Evolutionary conservation across 2,797 vertebrate genomes (phyloP).

Genomic region (Peromyscus nudipes): DNA sequence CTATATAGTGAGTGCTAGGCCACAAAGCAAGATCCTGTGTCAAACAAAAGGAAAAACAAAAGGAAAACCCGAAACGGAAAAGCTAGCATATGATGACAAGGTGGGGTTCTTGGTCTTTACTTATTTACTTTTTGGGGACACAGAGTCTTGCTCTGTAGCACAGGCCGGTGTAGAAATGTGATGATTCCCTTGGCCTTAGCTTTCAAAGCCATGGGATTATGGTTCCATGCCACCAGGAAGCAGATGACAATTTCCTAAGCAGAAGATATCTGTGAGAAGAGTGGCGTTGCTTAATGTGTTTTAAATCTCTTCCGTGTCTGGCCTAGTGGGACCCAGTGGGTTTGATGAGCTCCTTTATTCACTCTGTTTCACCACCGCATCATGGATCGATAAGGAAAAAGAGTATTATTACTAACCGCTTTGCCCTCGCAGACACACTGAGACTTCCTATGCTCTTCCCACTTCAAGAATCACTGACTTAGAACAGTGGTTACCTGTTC

Average conservation of each 20-base stretch:
- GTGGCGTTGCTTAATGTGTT: slow-evolving; percentile 1
- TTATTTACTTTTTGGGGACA: neutral
- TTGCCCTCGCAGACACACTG: neutral
- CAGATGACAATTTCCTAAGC: slow-evolving; percentile 22
- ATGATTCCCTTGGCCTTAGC: neutral
- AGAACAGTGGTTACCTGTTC: neutral
- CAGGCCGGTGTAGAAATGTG: neutral
- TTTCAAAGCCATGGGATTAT: neutral
- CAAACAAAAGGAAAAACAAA: neutral
- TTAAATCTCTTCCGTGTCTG: neutral
- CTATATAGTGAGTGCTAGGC: neutral
- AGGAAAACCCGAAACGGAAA: neutral
- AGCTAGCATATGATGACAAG: neutral
- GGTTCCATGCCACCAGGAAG: neutral
- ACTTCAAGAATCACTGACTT: neutral
- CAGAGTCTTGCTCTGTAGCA: neutral
- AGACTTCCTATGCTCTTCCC: neutral
- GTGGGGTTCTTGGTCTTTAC: neutral
- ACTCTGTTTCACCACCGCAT: neutral
- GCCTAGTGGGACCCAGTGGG: neutral
- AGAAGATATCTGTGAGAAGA: slow-evolving; percentile 11
- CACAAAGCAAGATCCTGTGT: neutral
- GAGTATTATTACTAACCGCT: neutral
- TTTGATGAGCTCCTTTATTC: neutral
- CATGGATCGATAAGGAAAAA: slow-evolving; percentile 11